Percentiles rank a stretch among this genome's conserved stretches.
Conservation (phyloP, 2,888 invertebrate genomes). For the Cheilosia urbana region DNA sequence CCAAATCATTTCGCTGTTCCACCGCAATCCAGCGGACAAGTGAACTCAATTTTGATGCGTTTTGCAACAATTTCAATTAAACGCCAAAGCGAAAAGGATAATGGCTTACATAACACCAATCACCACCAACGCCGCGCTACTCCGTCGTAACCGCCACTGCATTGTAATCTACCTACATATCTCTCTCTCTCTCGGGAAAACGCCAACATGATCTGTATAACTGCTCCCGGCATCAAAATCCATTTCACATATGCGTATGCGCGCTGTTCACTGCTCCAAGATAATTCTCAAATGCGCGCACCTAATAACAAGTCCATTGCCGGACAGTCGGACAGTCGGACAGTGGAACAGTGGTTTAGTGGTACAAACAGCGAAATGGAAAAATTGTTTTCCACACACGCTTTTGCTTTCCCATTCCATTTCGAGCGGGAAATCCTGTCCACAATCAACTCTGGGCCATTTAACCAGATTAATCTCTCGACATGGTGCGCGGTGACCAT, state of each 20-base stretch:
- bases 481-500: constrained; percentile 53
- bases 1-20: background rate
- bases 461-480: constrained; percentile 65
- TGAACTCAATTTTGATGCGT: constrained; percentile 69
- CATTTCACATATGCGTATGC: constrained; percentile 51
- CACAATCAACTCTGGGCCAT: constrained; percentile 50
- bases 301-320: constrained; percentile 42
- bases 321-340: constrained; percentile 40
- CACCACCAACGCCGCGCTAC: constrained; percentile 42
- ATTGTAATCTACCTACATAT: constrained; percentile 45
- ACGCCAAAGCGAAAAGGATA: constrained; percentile 70
- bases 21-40: constrained; percentile 41
- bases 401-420: constrained; percentile 69
- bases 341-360: constrained; percentile 39
- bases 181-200: constrained; percentile 21
- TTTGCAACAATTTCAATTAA: constrained; percentile 73
- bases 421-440: constrained; percentile 65
- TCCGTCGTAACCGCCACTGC: constrained; percentile 21
- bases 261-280: constrained; percentile 18
- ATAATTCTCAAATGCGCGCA: constrained; percentile 64
- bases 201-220: constrained; percentile 59
- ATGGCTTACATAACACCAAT: constrained; percentile 73
- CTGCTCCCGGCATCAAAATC: constrained; percentile 69
- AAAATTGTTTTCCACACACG: constrained; percentile 39
- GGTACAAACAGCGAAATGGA: constrained; percentile 34